A percentile compares a stretch with the other conserved stretches of the same genome.
phyloP scores from a whole-genome alignment of 2,797 vertebrate genomes.

The Girardinus metallicus region DNA sequence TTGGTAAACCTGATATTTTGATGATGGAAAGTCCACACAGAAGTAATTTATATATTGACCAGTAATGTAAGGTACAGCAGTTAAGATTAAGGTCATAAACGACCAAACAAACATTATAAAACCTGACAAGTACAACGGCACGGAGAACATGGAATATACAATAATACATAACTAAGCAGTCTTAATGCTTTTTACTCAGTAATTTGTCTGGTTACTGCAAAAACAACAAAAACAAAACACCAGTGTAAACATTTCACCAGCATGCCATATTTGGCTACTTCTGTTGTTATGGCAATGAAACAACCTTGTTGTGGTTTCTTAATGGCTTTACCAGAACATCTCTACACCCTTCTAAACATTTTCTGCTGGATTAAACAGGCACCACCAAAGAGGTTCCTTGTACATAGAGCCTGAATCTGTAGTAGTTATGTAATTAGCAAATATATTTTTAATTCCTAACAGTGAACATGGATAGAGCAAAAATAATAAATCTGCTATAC shows the following conservation, averaged over 20 bases:
- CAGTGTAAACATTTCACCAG: not conserved
- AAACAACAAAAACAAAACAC: not conserved
- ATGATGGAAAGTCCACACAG: not conserved
- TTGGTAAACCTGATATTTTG: not conserved
- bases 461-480: not conserved
- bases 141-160: not conserved
- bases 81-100: not conserved
- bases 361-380: not conserved
- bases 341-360: not conserved
- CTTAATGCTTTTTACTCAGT: not conserved
- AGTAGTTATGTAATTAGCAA: not conserved
- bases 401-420: not conserved
- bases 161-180: not conserved
- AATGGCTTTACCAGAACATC: not conserved
- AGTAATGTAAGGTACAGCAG: not conserved
- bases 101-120: not conserved
- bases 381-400: not conserved
- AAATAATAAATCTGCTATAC: no score
- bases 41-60: not conserved
- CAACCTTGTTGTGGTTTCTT: not conserved
- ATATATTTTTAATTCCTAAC: not conserved
- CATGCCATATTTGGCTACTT: not conserved
- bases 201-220: not conserved
- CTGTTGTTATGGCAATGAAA: not conserved
- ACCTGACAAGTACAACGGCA: not conserved